Base-by-base conservation (phyloP, 2,888 invertebrate genomes). In the Caenorhabditis macrosperma region DNA sequence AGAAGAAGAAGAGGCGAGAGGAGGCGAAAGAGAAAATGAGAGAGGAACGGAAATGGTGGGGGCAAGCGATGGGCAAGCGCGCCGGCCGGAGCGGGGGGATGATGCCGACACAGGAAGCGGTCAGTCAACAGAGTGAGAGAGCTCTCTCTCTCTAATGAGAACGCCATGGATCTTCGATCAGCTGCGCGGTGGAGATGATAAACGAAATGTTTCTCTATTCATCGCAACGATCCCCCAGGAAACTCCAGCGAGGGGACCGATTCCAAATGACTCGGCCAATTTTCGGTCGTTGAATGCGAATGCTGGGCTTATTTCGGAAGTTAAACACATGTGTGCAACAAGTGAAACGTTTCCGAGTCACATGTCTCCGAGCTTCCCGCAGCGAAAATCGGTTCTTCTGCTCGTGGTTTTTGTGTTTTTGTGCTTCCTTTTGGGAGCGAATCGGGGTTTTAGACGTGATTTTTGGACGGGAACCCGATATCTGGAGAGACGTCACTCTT, bases 1-100 rank as follows among this genome's bases (percentile, higher is more conserved):
- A 38, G 64, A 38, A 30, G 30, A 44, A 54, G 26, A 26, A 41
- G 46, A 41, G 28, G 30, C 20, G 26, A 41, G 54, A 33, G 46
- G 30, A 33, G n/a, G 52, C 26, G 41, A n/a, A 35, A 61, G 41
- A 55, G 35, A 68, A 50, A 50, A 46, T 17, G 57, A 44, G 57
- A 46, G 57, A 59, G 50, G 64, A 74, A 59, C 50, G 74, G 74
- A 74, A 74, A 64, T 74, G 64, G 64, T 63, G 38, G 74, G 57
- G 33, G 59, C 48, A 59, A 50, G 46, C 35, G 57, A 54, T 41
- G 38, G 52, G 61, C n/a, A n/a, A n/a, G n/a, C n/a, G 15, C 41
- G 61, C 9, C 41, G 50, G 22, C n/a, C n/a, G n/a, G n/a, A n/a
- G n/a, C n/a, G n/a, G 30, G 46, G 26, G 41, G 24, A 17, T 24